A percentile compares a stretch with the other conserved stretches of the same genome.
These are phyloP conservation scores for Neoscelio sp. DNA, from an alignment of 2,888 invertebrate genomes.

Conservation along the genomic window DNA sequence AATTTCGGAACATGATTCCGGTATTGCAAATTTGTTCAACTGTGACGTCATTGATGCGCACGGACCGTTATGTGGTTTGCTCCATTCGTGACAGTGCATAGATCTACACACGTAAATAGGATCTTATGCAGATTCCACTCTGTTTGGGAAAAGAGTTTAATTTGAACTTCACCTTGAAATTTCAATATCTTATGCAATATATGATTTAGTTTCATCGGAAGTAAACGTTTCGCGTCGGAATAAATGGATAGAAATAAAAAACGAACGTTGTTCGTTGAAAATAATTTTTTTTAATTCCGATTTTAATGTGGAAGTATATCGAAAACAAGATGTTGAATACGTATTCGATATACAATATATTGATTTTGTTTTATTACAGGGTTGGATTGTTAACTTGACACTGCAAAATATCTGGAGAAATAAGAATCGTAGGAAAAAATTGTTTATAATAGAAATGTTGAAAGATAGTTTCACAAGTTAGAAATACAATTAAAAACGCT, in stretches of 20 bases:
- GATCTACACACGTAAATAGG: slow-evolving; percentile 54
- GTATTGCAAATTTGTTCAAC: slow-evolving; percentile 61
- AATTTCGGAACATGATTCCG: slow-evolving; percentile 59
- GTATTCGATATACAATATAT: too few relatives aligned
- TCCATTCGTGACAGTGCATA: slow-evolving; percentile 56
- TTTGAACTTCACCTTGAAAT: slow-evolving; percentile 45
- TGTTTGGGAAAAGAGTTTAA: slow-evolving; percentile 36
- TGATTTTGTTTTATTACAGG: too few relatives aligned
- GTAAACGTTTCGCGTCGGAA: slow-evolving; percentile 20
- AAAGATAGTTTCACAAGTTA: too few relatives aligned
- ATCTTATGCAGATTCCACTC: slow-evolving; percentile 47
- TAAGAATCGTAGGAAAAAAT: too few relatives aligned
- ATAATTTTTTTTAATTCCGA: too few relatives aligned
- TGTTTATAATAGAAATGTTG: too few relatives aligned
- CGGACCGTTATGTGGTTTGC: slow-evolving; percentile 59
- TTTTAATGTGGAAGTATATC: too few relatives aligned
- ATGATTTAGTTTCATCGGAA: too few relatives aligned
- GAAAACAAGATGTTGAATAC: too few relatives aligned
- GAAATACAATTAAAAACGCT: too few relatives aligned
- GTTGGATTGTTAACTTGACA: too few relatives aligned
- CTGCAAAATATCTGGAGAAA: too few relatives aligned
- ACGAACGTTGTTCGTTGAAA: background rate
- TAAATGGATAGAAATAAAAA: slow-evolving; percentile 12
- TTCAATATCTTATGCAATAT: slow-evolving; percentile 35
- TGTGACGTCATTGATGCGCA: slow-evolving; percentile 57